phyloP scores from a whole-genome alignment of 2,797 vertebrate genomes.

The Lepus oiostolus region DNA sequence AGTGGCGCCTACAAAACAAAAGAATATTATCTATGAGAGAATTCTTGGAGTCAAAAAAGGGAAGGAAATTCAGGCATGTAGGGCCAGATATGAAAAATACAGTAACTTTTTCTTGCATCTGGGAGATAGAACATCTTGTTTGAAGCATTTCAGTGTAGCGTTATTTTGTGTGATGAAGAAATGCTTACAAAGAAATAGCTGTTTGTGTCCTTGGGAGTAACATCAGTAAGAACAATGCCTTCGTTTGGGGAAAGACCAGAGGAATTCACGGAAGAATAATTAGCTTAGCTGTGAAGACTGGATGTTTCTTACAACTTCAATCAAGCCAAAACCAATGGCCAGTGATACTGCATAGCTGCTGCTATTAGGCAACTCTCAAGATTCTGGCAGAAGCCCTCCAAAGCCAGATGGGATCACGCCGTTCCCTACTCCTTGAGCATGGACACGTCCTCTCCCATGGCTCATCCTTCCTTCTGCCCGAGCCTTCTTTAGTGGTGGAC shows the following conservation, averaged over 20 bases:
- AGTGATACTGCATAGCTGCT: neutral
- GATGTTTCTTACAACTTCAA: neutral
- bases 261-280: neutral
- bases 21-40: neutral
- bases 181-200: neutral
- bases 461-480: neutral
- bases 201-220: slow-evolving; percentile 5
- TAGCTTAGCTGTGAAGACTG: neutral
- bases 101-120: neutral
- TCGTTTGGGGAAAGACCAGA: neutral
- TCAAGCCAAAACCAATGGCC: neutral
- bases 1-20: neutral
- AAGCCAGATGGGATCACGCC: neutral
- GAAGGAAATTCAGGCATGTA: neutral
- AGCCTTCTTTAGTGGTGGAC: neutral
- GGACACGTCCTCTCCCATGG: neutral
- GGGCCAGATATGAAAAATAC: slow-evolving; percentile 32
- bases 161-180: neutral
- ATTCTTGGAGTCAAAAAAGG: neutral
- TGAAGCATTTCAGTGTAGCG: neutral
- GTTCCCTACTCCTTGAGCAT: neutral
- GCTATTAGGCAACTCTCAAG: neutral
- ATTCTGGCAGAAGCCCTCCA: slow-evolving; percentile 18
- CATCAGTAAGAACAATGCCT: neutral
- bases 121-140: neutral